These are phyloP conservation scores for Unio pictorum DNA, from an alignment of 2,888 invertebrate genomes.

Conservation along the genomic window DNA sequence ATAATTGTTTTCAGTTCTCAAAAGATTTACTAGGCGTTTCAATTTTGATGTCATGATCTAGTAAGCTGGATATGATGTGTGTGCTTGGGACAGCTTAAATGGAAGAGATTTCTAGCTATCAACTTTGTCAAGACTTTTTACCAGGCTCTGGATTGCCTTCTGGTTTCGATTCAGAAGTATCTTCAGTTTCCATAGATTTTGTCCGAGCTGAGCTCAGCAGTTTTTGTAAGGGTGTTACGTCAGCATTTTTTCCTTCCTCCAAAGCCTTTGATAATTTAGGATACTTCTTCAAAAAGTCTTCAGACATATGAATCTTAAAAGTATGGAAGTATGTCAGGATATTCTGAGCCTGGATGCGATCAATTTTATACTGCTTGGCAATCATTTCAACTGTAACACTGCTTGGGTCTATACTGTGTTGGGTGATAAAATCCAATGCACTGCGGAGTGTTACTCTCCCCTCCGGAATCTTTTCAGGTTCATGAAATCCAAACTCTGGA, in stretches of 20 bases:
- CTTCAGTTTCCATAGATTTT: too few species aligned
- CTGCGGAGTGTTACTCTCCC: conserved; percentile 80
- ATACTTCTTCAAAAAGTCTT: conserved; percentile 13
- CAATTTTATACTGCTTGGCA: conserved; percentile 81
- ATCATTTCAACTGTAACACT: conserved; percentile 73
- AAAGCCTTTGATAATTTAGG: conserved; percentile 9
- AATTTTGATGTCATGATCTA: too few species aligned
- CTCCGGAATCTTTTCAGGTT: conserved; percentile 76
- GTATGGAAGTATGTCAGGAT: conserved; percentile 80
- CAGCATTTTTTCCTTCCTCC: not conserved
- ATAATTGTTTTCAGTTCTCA: too few species aligned
- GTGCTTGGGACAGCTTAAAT: too few species aligned
- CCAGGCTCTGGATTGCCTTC: too few species aligned
- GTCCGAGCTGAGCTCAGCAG: too few species aligned
- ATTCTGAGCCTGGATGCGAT: conserved; percentile 77
- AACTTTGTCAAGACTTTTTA: too few species aligned
- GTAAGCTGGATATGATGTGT: too few species aligned
- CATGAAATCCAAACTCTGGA: conserved; percentile 80
- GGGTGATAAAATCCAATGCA: conserved; percentile 76
- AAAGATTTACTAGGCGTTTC: too few species aligned
- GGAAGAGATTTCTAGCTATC: too few species aligned
- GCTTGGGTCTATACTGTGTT: conserved; percentile 1
- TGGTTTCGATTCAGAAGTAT: not conserved
- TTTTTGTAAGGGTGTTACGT: not conserved
- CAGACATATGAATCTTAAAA: conserved; percentile 79